phyloP scores from a whole-genome alignment of 2,797 vertebrate species.

The Ficedula albicollis region DNA sequence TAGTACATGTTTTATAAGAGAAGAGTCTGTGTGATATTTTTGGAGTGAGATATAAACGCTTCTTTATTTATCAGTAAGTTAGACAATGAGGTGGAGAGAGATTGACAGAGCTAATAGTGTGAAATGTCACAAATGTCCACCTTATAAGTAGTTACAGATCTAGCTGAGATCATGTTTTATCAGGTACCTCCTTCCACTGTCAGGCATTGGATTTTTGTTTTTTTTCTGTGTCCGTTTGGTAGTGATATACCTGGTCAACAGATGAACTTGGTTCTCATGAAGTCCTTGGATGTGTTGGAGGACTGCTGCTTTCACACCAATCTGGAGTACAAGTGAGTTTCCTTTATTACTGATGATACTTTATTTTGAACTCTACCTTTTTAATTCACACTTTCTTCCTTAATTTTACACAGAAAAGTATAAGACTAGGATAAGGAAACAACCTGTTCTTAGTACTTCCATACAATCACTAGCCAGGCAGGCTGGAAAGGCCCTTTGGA shows the following conservation, averaged over 20 bases:
- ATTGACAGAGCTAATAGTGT: not conserved
- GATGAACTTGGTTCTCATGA: conserved; percentile 81
- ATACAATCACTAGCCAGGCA: not conserved
- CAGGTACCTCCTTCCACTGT: not conserved
- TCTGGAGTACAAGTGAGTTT: conserved; percentile 91
- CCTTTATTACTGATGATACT: not conserved
- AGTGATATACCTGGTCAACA: conserved; percentile 85
- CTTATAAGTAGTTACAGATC: not conserved
- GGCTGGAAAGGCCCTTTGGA: not conserved
- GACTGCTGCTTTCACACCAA: conserved; percentile 84
- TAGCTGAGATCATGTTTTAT: not conserved
- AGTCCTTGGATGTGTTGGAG: conserved; percentile 84
- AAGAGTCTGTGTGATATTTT: not conserved
- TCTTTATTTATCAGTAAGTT: not conserved
- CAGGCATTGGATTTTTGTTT: not conserved
- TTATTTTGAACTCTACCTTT: not conserved
- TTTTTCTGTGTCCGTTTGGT: not conserved
- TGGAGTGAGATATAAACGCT: not conserved
- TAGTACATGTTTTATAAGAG: not conserved
- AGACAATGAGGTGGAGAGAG: not conserved
- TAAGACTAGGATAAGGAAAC: not conserved
- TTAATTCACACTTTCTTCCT: not conserved
- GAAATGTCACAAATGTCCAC: not conserved
- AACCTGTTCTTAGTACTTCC: not conserved
- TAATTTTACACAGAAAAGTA: not conserved